Conservation (phyloP, 2,113 vertebrate species). For the Etia nguti region DNA sequence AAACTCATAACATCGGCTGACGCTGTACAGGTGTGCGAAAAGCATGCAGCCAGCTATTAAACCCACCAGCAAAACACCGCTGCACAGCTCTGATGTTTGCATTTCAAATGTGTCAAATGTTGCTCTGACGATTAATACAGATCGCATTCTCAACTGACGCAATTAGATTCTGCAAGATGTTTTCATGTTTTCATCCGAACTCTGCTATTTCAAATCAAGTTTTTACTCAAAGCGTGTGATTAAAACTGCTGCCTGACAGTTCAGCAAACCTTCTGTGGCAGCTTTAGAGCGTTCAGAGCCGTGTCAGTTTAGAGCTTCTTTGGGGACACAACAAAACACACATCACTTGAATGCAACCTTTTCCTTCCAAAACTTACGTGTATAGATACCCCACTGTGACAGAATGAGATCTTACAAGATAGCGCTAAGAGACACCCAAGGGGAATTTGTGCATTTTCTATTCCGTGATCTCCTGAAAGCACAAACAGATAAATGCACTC, state of each 20-base stretch:
- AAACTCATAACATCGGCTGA: neutral
- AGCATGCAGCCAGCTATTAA: slow-evolving; percentile 9
- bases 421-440: neutral
- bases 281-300: neutral
- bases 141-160: neutral
- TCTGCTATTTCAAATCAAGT: neutral
- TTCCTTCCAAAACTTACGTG: neutral
- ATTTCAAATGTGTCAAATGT: neutral
- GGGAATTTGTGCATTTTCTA: neutral
- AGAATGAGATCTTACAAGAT: neutral
- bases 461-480: neutral
- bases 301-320: neutral
- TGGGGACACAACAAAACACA: neutral
- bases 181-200: slow-evolving; percentile 14
- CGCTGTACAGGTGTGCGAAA: slow-evolving; percentile 20
- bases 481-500: neutral
- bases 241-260: neutral
- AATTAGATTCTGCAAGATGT: neutral
- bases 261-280: neutral
- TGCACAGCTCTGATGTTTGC: neutral
- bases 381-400: neutral
- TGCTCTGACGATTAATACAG: neutral
- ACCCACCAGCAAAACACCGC: neutral
- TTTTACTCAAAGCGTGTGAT: neutral
- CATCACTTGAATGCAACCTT: neutral